Conservation (phyloP, 2,888 invertebrate genomes). For the Napeogenes sylphis region DNA sequence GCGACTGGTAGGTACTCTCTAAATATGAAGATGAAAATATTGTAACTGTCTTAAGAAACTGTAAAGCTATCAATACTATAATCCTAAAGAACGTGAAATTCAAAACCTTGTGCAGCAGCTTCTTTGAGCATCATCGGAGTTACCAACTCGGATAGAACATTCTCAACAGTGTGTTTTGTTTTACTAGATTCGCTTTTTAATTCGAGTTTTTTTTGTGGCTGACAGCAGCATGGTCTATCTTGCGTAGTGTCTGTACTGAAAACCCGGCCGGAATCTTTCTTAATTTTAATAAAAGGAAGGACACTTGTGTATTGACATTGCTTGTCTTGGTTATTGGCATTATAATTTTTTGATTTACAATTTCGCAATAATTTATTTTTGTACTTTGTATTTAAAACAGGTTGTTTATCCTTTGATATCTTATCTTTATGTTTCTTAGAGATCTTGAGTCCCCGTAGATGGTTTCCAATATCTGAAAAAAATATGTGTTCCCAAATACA, state of each 20-base stretch:
- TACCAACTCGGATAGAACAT: conserved; percentile 41
- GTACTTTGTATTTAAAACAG: background rate
- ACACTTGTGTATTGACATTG: background rate
- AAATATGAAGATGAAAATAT: too few species aligned
- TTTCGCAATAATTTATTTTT: background rate
- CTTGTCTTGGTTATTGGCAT: background rate
- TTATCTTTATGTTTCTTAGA: conserved; percentile 4
- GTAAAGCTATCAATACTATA: background rate
- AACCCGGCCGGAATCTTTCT: conserved; percentile 17
- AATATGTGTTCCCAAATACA: background rate
- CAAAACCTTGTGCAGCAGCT: conserved; percentile 37
- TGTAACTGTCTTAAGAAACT: background rate
- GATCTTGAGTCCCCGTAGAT: conserved; percentile 16
- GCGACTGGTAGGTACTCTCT: too few species aligned
- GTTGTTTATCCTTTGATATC: background rate
- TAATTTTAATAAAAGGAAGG: background rate
- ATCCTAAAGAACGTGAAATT: too few species aligned
- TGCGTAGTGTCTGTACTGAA: conserved; percentile 45
- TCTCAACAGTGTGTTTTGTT: conserved; percentile 25
- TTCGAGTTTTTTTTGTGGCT: conserved; percentile 16
- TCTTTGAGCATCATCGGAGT: conserved; percentile 41
- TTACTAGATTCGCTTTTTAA: conserved; percentile 11
- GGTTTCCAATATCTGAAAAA: background rate
- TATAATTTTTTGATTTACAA: background rate
- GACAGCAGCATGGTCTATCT: conserved; percentile 50